Evolutionary conservation across 2,797 vertebrate genomes (phyloP).

Genomic region (Carapus acus): DNA sequence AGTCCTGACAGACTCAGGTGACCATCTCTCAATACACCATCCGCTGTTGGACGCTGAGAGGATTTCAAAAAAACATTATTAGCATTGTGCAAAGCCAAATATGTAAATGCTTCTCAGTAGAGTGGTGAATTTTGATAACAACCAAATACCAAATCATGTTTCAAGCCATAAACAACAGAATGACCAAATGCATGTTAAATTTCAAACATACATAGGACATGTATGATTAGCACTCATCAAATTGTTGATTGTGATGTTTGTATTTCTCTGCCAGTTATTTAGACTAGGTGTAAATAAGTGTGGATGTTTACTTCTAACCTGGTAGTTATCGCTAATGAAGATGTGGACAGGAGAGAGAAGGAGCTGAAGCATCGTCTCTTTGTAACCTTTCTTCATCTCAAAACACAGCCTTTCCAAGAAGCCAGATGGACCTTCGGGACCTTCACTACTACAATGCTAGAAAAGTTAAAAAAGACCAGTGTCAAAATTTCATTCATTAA

Average conservation of each 20-base stretch:
- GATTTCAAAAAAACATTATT: not conserved
- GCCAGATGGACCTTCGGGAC: conserved; percentile 88
- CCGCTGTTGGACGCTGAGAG: conserved; percentile 82
- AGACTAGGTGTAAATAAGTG: not conserved
- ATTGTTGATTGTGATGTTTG: no score
- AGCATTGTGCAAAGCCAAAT: no score
- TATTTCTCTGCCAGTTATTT: no score
- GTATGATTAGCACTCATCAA: no score
- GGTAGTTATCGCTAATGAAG: conserved; percentile 92
- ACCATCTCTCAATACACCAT: conserved; percentile 88
- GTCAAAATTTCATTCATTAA: not conserved
- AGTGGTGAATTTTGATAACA: no score
- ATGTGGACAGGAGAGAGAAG: conserved; percentile 90
- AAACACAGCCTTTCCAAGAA: conserved; percentile 95
- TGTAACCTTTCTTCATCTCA: conserved; percentile 98
- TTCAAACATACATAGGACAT: no score
- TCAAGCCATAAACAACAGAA: no score
- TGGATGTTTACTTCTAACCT: conserved; percentile 69
- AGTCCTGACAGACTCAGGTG: conserved; percentile 91
- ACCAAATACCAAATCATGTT: no score
- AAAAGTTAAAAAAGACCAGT: conserved; percentile 17
- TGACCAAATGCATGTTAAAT: no score
- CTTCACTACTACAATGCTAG: conserved; percentile 89
- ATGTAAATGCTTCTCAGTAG: conserved; percentile 14
- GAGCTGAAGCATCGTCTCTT: conserved; percentile 93